Evolutionary conservation across 2,888 invertebrate species (phyloP).

Genomic region (Hypsopygia costalis): DNA sequence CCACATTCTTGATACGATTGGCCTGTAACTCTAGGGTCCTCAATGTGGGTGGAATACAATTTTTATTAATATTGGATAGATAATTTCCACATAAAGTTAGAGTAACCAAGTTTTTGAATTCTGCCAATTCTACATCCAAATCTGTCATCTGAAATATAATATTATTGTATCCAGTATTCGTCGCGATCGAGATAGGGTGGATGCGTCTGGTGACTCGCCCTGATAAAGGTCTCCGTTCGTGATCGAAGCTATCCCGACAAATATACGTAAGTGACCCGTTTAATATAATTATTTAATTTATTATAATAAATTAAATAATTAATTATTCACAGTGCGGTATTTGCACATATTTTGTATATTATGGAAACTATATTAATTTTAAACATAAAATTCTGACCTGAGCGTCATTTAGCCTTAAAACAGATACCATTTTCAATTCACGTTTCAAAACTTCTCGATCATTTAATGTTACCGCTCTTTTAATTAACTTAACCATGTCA

Average conservation of each 20-base stretch:
- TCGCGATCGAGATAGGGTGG: too few species aligned
- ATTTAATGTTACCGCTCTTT: constrained; percentile 38
- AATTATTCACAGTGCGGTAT: too few species aligned
- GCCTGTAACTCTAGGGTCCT: constrained; percentile 70
- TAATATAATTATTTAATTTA: too few species aligned
- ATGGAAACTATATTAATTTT: too few species aligned
- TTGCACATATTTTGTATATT: too few species aligned
- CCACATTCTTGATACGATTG: constrained; percentile 59
- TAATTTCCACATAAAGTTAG: constrained; percentile 70
- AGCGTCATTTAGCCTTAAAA: constrained; percentile 51
- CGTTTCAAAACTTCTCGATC: constrained; percentile 39
- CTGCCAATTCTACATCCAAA: constrained; percentile 51
- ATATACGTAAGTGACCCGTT: too few species aligned
- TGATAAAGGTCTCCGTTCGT: too few species aligned
- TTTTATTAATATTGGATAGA: constrained; percentile 44
- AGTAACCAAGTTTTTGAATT: constrained; percentile 56
- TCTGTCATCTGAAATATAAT: constrained; percentile 61
- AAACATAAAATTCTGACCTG: constrained; percentile 31
- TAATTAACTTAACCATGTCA: constrained; percentile 45
- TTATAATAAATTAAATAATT: too few species aligned
- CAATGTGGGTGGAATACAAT: constrained; percentile 54
- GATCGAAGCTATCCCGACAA: too few species aligned
- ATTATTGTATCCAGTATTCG: too few species aligned
- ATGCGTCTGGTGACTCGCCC: too few species aligned
- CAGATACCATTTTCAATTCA: constrained; percentile 40